Conservation (phyloP, 2,113 vertebrate species). For the Passerina amoena region DNA sequence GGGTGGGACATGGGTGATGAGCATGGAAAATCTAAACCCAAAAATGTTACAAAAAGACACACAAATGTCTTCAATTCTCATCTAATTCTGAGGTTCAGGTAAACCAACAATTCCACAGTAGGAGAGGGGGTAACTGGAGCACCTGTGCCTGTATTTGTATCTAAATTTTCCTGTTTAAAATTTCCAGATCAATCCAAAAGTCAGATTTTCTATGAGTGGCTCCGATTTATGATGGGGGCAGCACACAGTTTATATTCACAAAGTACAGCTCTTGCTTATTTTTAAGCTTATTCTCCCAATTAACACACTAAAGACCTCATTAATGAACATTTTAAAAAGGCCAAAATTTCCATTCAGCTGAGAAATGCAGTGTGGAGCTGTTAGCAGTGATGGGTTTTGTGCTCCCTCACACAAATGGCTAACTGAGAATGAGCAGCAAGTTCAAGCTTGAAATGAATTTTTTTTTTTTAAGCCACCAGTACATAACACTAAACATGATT, state of each 20-base stretch:
- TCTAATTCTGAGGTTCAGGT: background rate
- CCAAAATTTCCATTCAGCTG: background rate
- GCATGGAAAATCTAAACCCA: rapidly evolving
- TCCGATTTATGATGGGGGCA: background rate
- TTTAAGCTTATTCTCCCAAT: background rate
- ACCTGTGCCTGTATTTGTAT: background rate
- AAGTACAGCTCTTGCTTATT: background rate
- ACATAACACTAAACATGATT: constrained; percentile 59
- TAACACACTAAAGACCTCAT: background rate
- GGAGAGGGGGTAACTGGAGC: background rate
- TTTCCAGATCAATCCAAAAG: background rate
- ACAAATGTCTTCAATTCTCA: background rate
- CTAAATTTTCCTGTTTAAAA: background rate
- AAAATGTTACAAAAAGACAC: background rate
- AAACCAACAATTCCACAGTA: rapidly evolving
- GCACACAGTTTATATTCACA: background rate
- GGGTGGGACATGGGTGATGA: background rate
- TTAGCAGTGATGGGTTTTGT: background rate
- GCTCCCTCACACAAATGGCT: constrained; percentile 50
- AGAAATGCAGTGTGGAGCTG: background rate
- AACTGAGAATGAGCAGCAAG: constrained; percentile 32
- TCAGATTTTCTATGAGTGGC: background rate
- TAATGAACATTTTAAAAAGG: background rate
- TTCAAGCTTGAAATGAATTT: constrained; percentile 47
- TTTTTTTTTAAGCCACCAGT: constrained; percentile 51